Evolutionary conservation across 2,888 invertebrate species (phyloP).

Genomic region (Tiphia femorata): DNA sequence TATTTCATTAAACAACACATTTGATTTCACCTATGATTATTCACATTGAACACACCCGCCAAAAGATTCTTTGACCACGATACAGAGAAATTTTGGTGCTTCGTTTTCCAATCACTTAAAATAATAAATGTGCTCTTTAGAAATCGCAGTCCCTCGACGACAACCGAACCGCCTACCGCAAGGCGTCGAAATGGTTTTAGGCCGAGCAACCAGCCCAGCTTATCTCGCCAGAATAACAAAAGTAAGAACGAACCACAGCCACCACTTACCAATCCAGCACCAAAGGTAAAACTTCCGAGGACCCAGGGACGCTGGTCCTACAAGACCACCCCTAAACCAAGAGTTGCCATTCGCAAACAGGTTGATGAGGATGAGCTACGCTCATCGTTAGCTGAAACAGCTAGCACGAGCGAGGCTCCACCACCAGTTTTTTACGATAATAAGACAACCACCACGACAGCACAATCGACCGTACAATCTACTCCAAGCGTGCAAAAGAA

Average conservation of each 20-base stretch:
- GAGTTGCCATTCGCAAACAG: slow-evolving; percentile 83
- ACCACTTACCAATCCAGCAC: slow-evolving; percentile 74
- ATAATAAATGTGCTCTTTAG: slow-evolving; percentile 19
- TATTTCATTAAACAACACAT: too few species aligned
- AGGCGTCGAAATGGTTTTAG: slow-evolving; percentile 77
- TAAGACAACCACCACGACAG: slow-evolving; percentile 54
- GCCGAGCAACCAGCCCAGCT: slow-evolving; percentile 73
- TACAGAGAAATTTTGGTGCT: too few species aligned
- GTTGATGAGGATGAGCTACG: slow-evolving; percentile 63
- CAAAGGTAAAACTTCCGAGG: slow-evolving; percentile 86
- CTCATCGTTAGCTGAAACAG: slow-evolving; percentile 35
- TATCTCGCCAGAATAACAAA: slow-evolving; percentile 58
- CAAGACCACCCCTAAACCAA: slow-evolving; percentile 89
- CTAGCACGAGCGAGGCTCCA: slow-evolving; percentile 36
- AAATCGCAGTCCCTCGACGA: slow-evolving; percentile 41
- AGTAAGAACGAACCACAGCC: slow-evolving; percentile 40
- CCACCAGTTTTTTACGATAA: slow-evolving; percentile 21
- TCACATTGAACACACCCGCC: too few species aligned
- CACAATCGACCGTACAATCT: slow-evolving; percentile 69
- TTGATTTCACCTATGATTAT: too few species aligned
- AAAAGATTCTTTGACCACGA: too few species aligned
- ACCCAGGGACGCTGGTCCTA: slow-evolving; percentile 92
- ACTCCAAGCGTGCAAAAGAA: slow-evolving; percentile 48
- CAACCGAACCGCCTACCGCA: slow-evolving; percentile 59
- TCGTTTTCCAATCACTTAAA: too few species aligned